Evolutionary conservation across 2,113 vertebrate species (phyloP), one percentile per base, ranked within the genome.

Genomic region (Onychostruthus taczanowskii): DNA sequence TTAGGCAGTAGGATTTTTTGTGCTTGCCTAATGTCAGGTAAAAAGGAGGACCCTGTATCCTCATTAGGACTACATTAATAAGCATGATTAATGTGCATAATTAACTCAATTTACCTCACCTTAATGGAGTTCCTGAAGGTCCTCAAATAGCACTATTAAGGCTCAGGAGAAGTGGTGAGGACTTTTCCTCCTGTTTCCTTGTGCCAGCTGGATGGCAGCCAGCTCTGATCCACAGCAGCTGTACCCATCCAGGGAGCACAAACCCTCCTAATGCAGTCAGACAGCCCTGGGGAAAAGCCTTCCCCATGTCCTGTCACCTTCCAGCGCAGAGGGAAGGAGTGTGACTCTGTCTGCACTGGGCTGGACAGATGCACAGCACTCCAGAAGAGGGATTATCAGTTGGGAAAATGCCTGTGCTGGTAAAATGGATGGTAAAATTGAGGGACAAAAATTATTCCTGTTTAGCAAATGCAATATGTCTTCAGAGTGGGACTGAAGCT

Each of bases 81-180:
- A 56, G 23, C 5, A 2, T 80, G 18, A 86, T 75, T 80, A 89
- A 91, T 68, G 84, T 73, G 26, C 56, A 67, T 79, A 88, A 88
- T 79, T 67, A 88, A 46, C 44, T 85, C 52, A 81, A 92, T 92
- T 92, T 96, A 68, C 58, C 41, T 89, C 67, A 73, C 35, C 35
- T 88, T 90, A 94, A 72, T 79, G 72, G 53, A 83, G 67, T 50
- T 88, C 30, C 44, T 79, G 39, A 64, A 93, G 20, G 76, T 72
- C 43, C 44, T 76, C 20, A 63, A 44, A 43, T 46, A 77, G 30
- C 33, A 44, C 24, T 1, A 2, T 90, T 52, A 87, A 75, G 21
- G 58, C 35, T 72, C 24, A 59, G 47, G 66, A 33, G 43, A 79
- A 50, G 49, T 2, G 9, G 9, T 14, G 47, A 62, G 52, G 76